Evolutionary conservation across 2,888 invertebrate genomes (phyloP).

Genomic region (Labia minor): DNA sequence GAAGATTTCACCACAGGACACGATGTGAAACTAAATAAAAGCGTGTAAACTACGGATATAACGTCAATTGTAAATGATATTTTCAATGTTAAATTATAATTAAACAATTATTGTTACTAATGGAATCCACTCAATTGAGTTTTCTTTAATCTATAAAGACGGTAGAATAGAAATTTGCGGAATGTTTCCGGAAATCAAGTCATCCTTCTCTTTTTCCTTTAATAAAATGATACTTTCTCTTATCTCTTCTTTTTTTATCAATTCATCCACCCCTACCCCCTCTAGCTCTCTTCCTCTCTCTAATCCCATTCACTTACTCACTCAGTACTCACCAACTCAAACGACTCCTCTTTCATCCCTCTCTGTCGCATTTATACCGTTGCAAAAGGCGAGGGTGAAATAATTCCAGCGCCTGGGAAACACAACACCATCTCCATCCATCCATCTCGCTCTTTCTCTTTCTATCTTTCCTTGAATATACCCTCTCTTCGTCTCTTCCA

Average conservation of each 20-base stretch:
- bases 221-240: not conserved
- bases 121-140: too few relatives aligned
- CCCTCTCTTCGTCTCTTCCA: not conserved
- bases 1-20: too few relatives aligned
- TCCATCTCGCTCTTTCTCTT: not conserved
- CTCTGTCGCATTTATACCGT: not conserved
- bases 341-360: not conserved
- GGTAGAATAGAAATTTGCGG: too few relatives aligned
- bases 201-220: not conserved
- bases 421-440: not conserved
- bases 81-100: too few relatives aligned
- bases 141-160: too few relatives aligned
- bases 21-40: too few relatives aligned
- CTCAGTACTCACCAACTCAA: too few relatives aligned
- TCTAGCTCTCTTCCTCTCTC: too few relatives aligned
- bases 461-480: not conserved
- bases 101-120: too few relatives aligned
- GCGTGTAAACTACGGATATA: too few relatives aligned
- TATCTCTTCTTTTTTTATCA: not conserved
- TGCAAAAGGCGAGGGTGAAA: not conserved
- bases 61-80: too few relatives aligned
- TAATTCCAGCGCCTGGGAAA: not conserved
- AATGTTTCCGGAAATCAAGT: not conserved
- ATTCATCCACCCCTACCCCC: not conserved
- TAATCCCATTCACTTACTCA: too few relatives aligned